Base-by-base conservation (phyloP, 2,888 invertebrate genomes). In the Matsumyia berberina region DNA sequence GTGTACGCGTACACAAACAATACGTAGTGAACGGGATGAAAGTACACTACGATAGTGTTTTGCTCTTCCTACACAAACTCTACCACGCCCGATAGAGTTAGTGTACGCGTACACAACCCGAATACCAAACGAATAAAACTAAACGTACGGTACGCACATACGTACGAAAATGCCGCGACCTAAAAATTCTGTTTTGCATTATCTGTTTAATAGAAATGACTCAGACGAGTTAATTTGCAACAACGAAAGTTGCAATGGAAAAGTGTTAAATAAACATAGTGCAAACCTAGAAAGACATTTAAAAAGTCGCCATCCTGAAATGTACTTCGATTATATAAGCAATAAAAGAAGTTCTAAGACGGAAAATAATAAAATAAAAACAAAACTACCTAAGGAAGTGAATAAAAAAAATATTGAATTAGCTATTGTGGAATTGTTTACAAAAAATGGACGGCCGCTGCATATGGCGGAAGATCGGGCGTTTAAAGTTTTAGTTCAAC, bases 391-490 rank as follows among this genome's bases (percentile, higher is more conserved):
- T 53, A 67, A 35, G 55, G 64, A 57, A 57, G 29, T 31, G 64
- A 72, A 78, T 44, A 66, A 70, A 53, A 31, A 9, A 8, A 77
- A 82, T 44, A 86, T 86, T 78, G 79, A 82, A 39, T 15, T 72
- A 9, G 83, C 83, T 8, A 70, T 81, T 62, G 72, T 86, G 9
- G 83, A 86, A 37, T 60, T 86, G 8, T 87, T 87, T 64, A 86
- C 87, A 7, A 86, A 77, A 77, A 76, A 80, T 55, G 77, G 62
- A 17, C 49, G 80, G 1, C 81, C 80, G 2, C 37, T 87, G 24
- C 33, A 58, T 19, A 73, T 87, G 81, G 29, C 53, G 6, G 73
- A 86, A 53, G 82, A 86, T 55, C 58, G 62, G 1, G 85, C 85
- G 4, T 82, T 87, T 58, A 60, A 87, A 72, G 58, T 79, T 31